Evolutionary conservation across 2,888 invertebrate genomes (phyloP).

Genomic region (Perdita meconis): DNA sequence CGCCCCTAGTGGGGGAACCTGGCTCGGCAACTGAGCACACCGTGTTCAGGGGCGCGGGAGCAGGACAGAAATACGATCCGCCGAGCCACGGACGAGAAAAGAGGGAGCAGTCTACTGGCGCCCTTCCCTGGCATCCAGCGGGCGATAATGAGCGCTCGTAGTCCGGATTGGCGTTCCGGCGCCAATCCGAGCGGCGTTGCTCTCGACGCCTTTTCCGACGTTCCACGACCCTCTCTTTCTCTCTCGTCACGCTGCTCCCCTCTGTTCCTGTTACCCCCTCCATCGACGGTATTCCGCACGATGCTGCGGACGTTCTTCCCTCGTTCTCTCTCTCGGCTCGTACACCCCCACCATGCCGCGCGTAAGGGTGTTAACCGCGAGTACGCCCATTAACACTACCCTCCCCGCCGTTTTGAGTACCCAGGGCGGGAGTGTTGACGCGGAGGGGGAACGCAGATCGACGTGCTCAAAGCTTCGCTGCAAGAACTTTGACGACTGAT

Average conservation of each 20-base stretch:
- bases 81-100: constrained; percentile 39
- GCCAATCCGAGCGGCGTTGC: constrained; percentile 84
- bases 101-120: constrained; percentile 82
- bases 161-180: constrained; percentile 83
- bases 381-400: constrained; percentile 84
- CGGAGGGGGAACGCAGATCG: constrained; percentile 43
- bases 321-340: constrained; percentile 27
- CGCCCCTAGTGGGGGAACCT: constrained; percentile 57
- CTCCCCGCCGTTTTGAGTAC: constrained; percentile 54
- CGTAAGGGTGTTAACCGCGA: constrained; percentile 83
- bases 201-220: constrained; percentile 85
- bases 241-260: constrained; percentile 2
- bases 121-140: constrained; percentile 77
- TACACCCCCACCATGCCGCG: constrained; percentile 58
- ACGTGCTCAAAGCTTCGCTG: constrained; percentile 66
- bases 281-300: neutral
- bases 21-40: constrained; percentile 43
- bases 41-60: constrained; percentile 22
- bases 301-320: constrained; percentile 47
- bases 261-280: constrained; percentile 58
- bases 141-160: constrained; percentile 83
- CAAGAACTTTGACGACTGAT: constrained; percentile 59
- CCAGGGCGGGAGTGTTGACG: constrained; percentile 46
- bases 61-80: constrained; percentile 23
- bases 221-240: constrained; percentile 65